Base-by-base conservation (phyloP, 1,140 invertebrate species). In the Drosophila pallidifrons region DNA sequence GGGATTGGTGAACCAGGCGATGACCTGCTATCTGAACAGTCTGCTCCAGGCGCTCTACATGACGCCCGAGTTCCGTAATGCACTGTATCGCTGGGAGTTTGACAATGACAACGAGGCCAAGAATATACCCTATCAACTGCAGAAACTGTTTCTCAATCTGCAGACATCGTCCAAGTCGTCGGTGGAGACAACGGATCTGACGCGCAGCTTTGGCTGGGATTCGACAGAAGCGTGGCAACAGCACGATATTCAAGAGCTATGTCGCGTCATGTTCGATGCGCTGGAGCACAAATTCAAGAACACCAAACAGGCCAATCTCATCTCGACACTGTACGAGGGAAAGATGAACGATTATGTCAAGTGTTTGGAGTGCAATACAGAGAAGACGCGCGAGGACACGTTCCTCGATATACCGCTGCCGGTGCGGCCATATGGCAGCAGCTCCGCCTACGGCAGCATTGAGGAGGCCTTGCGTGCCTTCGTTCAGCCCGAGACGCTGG, bases 11-110 rank as follows among this genome's bases (percentile, higher is more conserved):
- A 99, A 99, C 93, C 97, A 98, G 93, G 97, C 97, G 1, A 98
- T 98, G 97, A 98, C 98, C 1, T 98, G 98, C 92, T 98, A 98
- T 91, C 94, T 99, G 10, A 99, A 98, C 91, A 98, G 97, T 93
- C 93, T 98, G 25, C 93, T 99, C 1, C 98, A 99, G 93, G 96
- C 97, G 1, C 93, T 99, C 1, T 98, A 95, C 83, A 98, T 99
- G 97, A 98, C 97, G 3, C 98, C 98, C n/a, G 98, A 99, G 93
- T 98, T 99, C 91, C 94, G 98, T 38, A 99, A 99, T 93, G 96
- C 96, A 1, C 92, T 98, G 5, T 98, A 98, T 90, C 96, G 96
- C 79, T 98, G 97, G 96, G 95, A 97, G 92, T 97, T 96, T 91
- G 96, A 96, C 88, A 95, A 95, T 25, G 94, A 94, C 65, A 94